Evolutionary conservation across 1,140 invertebrate genomes (phyloP), one percentile per base, ranked within the genome.

Genomic region (Drosophila kanapiae): DNA sequence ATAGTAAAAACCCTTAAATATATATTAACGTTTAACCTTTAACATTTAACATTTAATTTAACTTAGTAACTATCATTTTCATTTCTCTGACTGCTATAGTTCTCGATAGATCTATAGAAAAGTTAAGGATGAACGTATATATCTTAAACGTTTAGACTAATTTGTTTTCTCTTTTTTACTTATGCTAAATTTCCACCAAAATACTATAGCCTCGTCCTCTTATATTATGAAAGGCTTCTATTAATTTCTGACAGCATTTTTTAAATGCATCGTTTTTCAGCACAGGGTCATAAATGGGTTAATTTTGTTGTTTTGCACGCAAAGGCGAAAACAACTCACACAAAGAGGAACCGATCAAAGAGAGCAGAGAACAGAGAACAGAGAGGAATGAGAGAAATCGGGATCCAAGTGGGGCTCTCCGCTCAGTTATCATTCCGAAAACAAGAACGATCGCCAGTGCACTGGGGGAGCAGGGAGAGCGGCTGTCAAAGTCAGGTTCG

Each of bases 401-500:
- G 18, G 35, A 29, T 48, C 43, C 38, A 33, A 53, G 27, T 31
- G 35, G 42, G 10, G 42, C 69, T 71, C 64, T 59, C 11, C 29
- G 65, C 23, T 48, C 40, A 51, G 42, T 27, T 72, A 72, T 71
- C 69, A 71, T 1, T 8, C n/a, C 35, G 11, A 38, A 35, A 35
- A 18, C 18, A 51, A 40, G 42, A 67, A 23, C 23, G 16, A 35
- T 49, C 67, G 35, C 53, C 33, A 37, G 9, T 72, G 69, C 69
- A 72, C 6, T 14, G n/a, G 37, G 40, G 9, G 51, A 54, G 51
- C 51, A 35, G 33, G 14, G n/a, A n/a, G 47, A 43, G 58, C 31
- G n/a, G n/a, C 31, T 13, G 27, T 31, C 40, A 38, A 69, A 62
- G 75, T 61, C 75, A 53, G 84, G 77, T 88, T 83, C 72, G 68